Base-by-base conservation (phyloP, 2,113 vertebrate species). In the Sylvia atricapilla region DNA sequence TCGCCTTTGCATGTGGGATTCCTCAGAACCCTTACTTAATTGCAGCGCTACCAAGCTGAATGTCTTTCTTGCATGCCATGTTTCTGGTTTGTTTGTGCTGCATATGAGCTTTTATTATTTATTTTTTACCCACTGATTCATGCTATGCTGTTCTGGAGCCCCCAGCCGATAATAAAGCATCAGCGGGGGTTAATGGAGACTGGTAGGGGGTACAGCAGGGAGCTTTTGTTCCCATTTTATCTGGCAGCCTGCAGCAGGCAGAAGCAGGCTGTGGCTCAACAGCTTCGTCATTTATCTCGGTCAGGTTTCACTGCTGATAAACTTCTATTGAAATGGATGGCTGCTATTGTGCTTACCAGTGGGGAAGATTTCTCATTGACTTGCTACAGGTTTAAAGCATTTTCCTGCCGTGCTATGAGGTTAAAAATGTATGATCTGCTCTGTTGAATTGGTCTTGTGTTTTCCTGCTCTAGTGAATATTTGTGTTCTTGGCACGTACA, bases 221-320 rank as follows among this genome's bases (percentile, higher is more conserved):
- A 90, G 79, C 92, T 95, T 97, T 97, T 97, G 95, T 97, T 96
- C 97, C 96, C 83, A 44, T 95, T 97, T 98, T 97, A 95, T 97
- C 97, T 97, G 97, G 96, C 95, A 97, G 96, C 84, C 91, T 95
- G 92, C 93, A 97, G 96, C 97, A 96, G 96, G 86, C 93, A 95
- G 85, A 96, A 97, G 90, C 92, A 95, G 85, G 93, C 97, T 95
- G 96, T 95, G 81, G 91, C 95, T 96, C 96, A 92, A 97, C 93
- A 96, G 82, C 93, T 97, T 95, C 87, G 6, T 95, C 94, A 96
- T 97, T 97, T 97, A 98, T 98, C 93, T 97, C 84, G 44, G 93
- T 97, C 88, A 94, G 82, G 81, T 97, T 97, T 97, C 91, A 94
- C 93, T 95, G 95, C 96, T 97, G 97, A 97, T 97, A 97, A 97